phyloP scores from a whole-genome alignment of 2,113 vertebrate species.

The Prunella fulvescens region DNA sequence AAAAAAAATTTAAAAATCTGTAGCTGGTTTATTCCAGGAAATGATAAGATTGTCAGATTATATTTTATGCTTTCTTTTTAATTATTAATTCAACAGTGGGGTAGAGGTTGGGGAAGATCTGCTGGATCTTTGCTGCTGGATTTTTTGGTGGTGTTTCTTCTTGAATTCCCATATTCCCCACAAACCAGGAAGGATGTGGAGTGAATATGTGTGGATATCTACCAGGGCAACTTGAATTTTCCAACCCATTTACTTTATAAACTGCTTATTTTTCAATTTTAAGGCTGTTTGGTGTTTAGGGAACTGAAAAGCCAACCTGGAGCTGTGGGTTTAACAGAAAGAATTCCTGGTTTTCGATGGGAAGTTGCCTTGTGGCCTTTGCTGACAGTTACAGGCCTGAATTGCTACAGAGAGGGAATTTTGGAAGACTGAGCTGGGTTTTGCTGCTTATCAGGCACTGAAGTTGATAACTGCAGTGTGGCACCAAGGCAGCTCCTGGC shows the following conservation, averaged over 20 bases:
- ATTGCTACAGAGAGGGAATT: background rate
- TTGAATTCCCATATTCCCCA: background rate
- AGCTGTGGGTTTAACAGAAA: background rate
- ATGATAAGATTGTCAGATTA: background rate
- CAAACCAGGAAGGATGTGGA: background rate
- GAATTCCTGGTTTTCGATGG: background rate
- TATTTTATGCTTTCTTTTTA: background rate
- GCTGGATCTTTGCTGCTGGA: background rate
- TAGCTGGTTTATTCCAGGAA: background rate
- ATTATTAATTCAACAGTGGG: background rate
- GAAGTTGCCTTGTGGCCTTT: background rate
- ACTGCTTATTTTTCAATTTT: fast-evolving
- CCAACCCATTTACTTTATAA: fast-evolving
- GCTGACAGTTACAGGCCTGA: background rate
- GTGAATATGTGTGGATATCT: background rate
- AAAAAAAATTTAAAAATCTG: background rate
- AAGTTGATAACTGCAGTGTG: background rate
- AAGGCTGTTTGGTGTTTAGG: background rate
- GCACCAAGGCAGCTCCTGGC: background rate
- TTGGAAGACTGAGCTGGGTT: background rate
- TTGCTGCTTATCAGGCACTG: background rate
- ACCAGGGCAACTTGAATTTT: background rate
- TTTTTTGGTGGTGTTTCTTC: background rate
- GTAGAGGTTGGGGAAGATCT: background rate
- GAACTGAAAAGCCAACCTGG: background rate